Evolutionary conservation across 2,888 invertebrate species (phyloP).

Genomic region (Lepidocyrtoides sp.): DNA sequence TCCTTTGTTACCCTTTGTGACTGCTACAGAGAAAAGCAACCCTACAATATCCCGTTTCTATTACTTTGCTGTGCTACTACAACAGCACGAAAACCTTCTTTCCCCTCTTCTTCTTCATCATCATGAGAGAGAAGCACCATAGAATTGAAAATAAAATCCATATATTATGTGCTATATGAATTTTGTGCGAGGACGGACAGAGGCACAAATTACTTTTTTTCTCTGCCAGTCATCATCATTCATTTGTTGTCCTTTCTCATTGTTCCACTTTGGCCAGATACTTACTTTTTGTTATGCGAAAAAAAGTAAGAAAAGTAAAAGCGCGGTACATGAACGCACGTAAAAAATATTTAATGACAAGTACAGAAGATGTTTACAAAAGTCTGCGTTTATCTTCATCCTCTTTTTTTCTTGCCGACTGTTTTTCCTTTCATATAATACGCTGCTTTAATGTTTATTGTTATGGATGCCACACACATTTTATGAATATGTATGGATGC

Average conservation of each 20-base stretch:
- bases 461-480: constrained; percentile 12
- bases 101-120: neutral
- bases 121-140: constrained; percentile 43
- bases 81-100: neutral
- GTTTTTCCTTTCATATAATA: neutral
- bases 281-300: constrained; percentile 34
- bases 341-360: neutral
- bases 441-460: constrained; percentile 20
- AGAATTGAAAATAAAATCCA: constrained; percentile 74
- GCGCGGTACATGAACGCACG: neutral
- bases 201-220: constrained; percentile 75
- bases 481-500: neutral
- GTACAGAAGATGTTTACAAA: neutral
- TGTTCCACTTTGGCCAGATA: constrained; percentile 60
- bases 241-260: constrained; percentile 78
- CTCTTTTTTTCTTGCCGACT: neutral
- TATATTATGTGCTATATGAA: no score
- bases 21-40: neutral
- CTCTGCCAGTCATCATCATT: constrained; percentile 77
- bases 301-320: neutral
- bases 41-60: neutral
- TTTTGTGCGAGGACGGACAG: no score
- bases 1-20: constrained; percentile 11
- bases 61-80: neutral
- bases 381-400: neutral